phyloP scores from a whole-genome alignment of 2,888 invertebrate genomes.

The Nephrotoma flavescens region DNA sequence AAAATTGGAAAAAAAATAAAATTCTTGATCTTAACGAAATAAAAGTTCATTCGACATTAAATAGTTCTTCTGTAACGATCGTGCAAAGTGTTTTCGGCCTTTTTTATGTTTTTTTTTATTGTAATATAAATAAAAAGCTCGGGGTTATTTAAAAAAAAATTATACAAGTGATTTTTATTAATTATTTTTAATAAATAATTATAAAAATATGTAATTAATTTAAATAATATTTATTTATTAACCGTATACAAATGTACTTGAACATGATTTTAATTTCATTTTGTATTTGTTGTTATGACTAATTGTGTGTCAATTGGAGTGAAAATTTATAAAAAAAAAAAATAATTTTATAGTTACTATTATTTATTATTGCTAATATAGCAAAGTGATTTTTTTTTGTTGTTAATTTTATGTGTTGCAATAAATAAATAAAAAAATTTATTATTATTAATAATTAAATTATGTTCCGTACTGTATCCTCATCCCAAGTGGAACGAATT shows the following conservation, averaged over 20 bases:
- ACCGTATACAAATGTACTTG: neutral
- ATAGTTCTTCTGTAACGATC: neutral
- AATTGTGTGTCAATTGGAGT: neutral
- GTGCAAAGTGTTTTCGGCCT: neutral
- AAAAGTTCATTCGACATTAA: neutral
- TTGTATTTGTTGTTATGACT: no score
- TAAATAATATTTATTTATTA: neutral
- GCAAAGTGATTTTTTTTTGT: neutral
- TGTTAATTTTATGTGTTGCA: neutral
- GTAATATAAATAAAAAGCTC: neutral
- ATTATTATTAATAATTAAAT: neutral
- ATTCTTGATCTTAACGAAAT: neutral
- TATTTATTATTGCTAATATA: neutral
- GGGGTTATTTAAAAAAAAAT: no score
- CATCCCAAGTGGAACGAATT: conserved; percentile 1
- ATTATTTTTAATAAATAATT: neutral
- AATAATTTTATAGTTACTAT: neutral
- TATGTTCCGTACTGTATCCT: neutral
- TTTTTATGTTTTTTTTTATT: neutral
- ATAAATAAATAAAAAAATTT: neutral
- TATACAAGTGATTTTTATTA: neutral
- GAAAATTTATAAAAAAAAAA: neutral
- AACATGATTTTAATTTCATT: neutral
- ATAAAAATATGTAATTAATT: neutral
- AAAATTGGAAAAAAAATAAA: neutral